phyloP scores from a whole-genome alignment of 2,113 vertebrate genomes.

The Cyprinodon tularosa region DNA sequence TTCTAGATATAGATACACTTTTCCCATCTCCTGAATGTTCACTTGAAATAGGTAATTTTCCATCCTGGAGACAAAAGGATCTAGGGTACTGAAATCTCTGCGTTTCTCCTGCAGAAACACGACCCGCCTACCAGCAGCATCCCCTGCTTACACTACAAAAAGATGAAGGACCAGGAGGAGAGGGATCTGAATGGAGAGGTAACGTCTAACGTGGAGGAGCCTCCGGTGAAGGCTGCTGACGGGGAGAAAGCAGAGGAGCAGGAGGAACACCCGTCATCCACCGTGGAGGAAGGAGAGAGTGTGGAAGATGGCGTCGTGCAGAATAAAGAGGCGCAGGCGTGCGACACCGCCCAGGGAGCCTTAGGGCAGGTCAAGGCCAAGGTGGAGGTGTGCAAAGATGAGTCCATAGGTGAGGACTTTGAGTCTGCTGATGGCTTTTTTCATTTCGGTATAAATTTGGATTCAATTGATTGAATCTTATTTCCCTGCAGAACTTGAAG shows the following conservation, averaged over 20 bases:
- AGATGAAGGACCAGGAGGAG: slow-evolving; percentile 95
- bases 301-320: slow-evolving; percentile 38
- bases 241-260: slow-evolving; percentile 75
- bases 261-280: slow-evolving; percentile 6
- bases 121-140: slow-evolving; percentile 97
- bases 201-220: slow-evolving; percentile 76
- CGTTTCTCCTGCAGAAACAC: slow-evolving; percentile 86
- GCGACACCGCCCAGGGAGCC: slow-evolving; percentile 88
- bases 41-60: no score
- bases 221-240: slow-evolving; percentile 77
- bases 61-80: not conserved
- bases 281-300: slow-evolving; percentile 50
- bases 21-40: no score
- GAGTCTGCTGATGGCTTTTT: not conserved
- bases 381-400: slow-evolving; percentile 99
- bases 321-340: slow-evolving; percentile 76
- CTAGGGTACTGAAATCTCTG: not conserved
- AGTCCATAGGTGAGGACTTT: slow-evolving; percentile 89
- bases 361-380: slow-evolving; percentile 97
- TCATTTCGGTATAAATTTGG: no score
- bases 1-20: no score
- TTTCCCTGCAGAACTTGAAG: slow-evolving; percentile 85
- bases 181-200: slow-evolving; percentile 88
- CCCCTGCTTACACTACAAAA: slow-evolving; percentile 98
- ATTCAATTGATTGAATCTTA: not conserved